phyloP scores from a whole-genome alignment of 2,113 vertebrate genomes.

The Corydoras sp. region DNA sequence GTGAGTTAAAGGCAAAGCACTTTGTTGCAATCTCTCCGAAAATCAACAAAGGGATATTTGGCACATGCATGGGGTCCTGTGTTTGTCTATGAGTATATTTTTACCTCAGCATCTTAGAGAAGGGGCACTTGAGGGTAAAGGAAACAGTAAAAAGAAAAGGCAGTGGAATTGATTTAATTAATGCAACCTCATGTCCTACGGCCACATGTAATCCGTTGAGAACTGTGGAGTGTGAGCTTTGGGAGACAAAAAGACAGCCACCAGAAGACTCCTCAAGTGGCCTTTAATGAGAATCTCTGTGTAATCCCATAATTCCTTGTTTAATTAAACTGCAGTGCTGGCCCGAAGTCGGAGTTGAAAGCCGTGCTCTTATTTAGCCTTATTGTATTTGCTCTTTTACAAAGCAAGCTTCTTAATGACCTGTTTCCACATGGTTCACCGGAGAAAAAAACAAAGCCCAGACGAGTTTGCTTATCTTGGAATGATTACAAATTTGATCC shows the following conservation, averaged over 20 bases:
- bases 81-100: slow-evolving; percentile 39
- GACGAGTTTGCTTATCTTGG: neutral
- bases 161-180: slow-evolving; percentile 70
- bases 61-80: slow-evolving; percentile 30
- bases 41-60: slow-evolving; percentile 48
- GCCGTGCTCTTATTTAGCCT: slow-evolving; percentile 41
- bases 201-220: slow-evolving; percentile 66
- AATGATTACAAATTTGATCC: neutral
- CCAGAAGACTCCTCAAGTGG: slow-evolving; percentile 63
- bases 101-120: slow-evolving; percentile 31
- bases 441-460: neutral
- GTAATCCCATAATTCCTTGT: slow-evolving; percentile 77
- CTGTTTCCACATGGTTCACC: slow-evolving; percentile 1
- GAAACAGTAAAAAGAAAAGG: slow-evolving; percentile 46
- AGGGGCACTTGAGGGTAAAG: slow-evolving; percentile 44
- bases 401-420: slow-evolving; percentile 25
- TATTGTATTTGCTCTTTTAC: slow-evolving; percentile 34
- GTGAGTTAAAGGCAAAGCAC: slow-evolving; percentile 58
- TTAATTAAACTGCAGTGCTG: slow-evolving; percentile 69
- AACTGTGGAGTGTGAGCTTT: slow-evolving; percentile 59
- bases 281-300: slow-evolving; percentile 61
- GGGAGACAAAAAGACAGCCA: slow-evolving; percentile 62
- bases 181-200: slow-evolving; percentile 66
- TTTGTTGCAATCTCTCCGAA: slow-evolving; percentile 49
- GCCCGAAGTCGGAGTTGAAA: slow-evolving; percentile 57